Evolutionary conservation across 2,888 invertebrate species (phyloP).

Genomic region (Shargacucullia verbasci): DNA sequence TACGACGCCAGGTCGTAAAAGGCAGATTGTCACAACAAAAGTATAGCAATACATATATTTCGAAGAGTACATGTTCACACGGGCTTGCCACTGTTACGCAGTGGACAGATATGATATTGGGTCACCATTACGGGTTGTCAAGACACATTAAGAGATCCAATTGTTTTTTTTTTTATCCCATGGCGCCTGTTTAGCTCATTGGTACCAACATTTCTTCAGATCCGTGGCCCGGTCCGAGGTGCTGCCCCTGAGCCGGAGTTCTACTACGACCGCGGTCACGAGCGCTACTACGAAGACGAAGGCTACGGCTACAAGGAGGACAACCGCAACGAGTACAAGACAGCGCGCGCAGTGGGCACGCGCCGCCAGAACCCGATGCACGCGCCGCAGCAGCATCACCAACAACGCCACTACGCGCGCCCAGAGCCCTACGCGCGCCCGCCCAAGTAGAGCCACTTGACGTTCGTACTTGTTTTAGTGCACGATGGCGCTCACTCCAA

Average conservation of each 20-base stretch:
- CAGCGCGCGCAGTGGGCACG: slow-evolving; percentile 79
- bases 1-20: too few species aligned
- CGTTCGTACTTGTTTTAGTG: slow-evolving; percentile 56
- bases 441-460: slow-evolving; percentile 71
- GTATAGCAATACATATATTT: too few species aligned
- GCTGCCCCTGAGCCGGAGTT: slow-evolving; percentile 91
- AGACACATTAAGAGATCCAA: too few species aligned
- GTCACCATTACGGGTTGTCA: too few species aligned
- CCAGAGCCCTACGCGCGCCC: slow-evolving; percentile 79
- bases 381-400: slow-evolving; percentile 73
- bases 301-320: slow-evolving; percentile 72
- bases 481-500: slow-evolving; percentile 38
- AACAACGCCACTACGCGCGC: slow-evolving; percentile 64
- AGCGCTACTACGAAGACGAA: slow-evolving; percentile 83
- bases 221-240: slow-evolving; percentile 85
- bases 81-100: too few species aligned
- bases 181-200: too few species aligned
- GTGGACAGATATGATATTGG: too few species aligned
- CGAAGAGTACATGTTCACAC: too few species aligned
- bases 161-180: too few species aligned
- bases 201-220: slow-evolving; percentile 57
- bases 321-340: slow-evolving; percentile 74
- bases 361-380: slow-evolving; percentile 70
- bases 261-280: slow-evolving; percentile 87
- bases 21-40: too few species aligned